phyloP scores from a whole-genome alignment of 2,797 vertebrate genomes.

The Botia kubotai region DNA sequence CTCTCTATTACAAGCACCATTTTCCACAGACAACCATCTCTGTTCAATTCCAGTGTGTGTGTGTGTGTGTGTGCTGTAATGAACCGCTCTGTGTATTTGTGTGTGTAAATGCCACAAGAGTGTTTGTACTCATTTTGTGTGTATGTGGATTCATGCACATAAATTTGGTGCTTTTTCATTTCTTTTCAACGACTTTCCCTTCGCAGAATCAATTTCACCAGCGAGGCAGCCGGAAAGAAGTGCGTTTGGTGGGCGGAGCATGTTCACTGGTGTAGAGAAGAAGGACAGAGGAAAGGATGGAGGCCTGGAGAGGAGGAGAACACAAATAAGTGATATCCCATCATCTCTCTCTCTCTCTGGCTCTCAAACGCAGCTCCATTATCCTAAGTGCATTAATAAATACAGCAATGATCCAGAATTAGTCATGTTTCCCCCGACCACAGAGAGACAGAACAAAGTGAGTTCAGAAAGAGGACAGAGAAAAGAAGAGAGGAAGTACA shows the following conservation, averaged over 20 bases:
- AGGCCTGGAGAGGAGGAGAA: constrained; percentile 18
- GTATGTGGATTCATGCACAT: constrained; percentile 31
- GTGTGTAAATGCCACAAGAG: neutral
- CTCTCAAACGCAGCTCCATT: constrained; percentile 61
- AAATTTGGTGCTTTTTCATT: constrained; percentile 48
- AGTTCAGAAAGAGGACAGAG: constrained; percentile 16
- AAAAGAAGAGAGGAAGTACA: constrained; percentile 14
- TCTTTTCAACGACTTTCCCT: constrained; percentile 60
- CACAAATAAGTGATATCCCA: constrained; percentile 50
- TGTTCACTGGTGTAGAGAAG: constrained; percentile 11
- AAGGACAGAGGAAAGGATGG: constrained; percentile 12
- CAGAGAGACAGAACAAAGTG: constrained; percentile 20
- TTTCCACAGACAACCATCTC: constrained; percentile 54
- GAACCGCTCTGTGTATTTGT: constrained; percentile 27
- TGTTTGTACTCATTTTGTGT: constrained; percentile 24
- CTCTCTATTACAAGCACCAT: constrained; percentile 61
- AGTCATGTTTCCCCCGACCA: constrained; percentile 57
- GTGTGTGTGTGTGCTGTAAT: constrained; percentile 20
- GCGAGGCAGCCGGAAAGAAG: constrained; percentile 23
- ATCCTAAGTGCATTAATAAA: constrained; percentile 76
- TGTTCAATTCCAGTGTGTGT: constrained; percentile 47
- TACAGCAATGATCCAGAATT: constrained; percentile 64
- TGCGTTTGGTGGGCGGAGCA: constrained; percentile 8
- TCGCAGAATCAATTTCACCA: constrained; percentile 57
- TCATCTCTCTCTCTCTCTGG: constrained; percentile 46